Base-by-base conservation (phyloP, 2,113 vertebrate species). In the Chelonoidis abingdonii region DNA sequence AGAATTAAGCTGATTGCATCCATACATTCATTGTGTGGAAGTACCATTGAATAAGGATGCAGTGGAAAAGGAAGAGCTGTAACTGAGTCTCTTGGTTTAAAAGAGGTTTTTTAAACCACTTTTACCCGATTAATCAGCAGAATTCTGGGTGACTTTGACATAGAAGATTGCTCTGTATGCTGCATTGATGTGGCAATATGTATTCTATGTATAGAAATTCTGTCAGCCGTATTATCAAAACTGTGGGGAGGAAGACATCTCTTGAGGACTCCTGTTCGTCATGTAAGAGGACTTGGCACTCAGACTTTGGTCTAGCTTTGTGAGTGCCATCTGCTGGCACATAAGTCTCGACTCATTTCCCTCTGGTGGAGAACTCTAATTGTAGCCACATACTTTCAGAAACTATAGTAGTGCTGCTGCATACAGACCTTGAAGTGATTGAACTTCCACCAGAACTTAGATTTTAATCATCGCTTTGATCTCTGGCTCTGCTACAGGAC, bases 381-480 rank as follows among this genome's bases (percentile, higher is more conserved):
- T 59, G 72, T 88, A 96, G 92, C 49, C 87, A 88, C 91, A 81
- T 21, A 0, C 72, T 92, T 81, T 87, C 95, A 94, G 95, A 94
- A 97, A 93, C 93, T 84, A 75, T 82, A 44, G 87, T 97, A 95
- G 88, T 90, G 91, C 94, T 97, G 86, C 96, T 96, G 47, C 88
- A 89, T 97, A 83, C 90, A 94, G 93, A 87, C 97, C 97, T 97
- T 96, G 95, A 98, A 97, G 96, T 97, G 92, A 97, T 92, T 96
- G 94, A 97, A 90, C 94, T 96, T 96, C 95, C 95, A 93, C 76
- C 65, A 94, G 95, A 97, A 96, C 78, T 95, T 94, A 94, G 95
- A 94, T 97, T 97, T 97, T 97, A 98, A 98, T 97, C 93, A 96
- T 93, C 22, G 2, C 96, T 98, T 98, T 97, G 96, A 97, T 97